Evolutionary conservation across 2,797 vertebrate species (phyloP), one percentile per base, ranked within the genome.

Genomic region (Balearica regulorum): DNA sequence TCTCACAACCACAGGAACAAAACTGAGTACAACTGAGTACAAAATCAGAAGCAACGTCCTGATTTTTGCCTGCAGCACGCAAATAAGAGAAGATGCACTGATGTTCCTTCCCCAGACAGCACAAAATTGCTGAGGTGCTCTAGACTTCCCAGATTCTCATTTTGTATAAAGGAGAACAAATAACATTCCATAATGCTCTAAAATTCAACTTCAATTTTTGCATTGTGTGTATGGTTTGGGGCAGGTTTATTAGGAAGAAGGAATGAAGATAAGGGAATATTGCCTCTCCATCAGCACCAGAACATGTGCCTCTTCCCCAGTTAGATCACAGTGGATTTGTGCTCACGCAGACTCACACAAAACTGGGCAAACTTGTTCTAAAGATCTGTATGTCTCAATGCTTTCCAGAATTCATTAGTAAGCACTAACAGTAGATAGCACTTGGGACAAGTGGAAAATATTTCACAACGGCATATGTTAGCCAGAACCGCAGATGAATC

Each of bases 231-330:
- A n/a, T 11, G 8, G 16, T 66, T 83, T 69, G 33, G 14, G 14
- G 11, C 29, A 75, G 51, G 18, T 33, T 79, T 76, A 15, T 41
- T 58, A 64, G 53, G 55, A 91, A 53, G 29, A 76, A 62, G 11
- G 15, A 61, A 58, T 22, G 54, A 76, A 69, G 21, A 7, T 8
- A 58, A 85, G 18, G 64, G 28, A 78, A 53, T 60, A 48, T 62
- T 83, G 10, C 26, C 31, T 57, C n/a, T 76, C 43, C 43, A 26
- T 41, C 46, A 58, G 15, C 35, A 83, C 9, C 49, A 81, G 14
- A 22, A 57, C 0, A 0, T 21, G 11, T 60, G 13, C 58, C 41
- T 64, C 37, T 73, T 64, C n/a, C 12, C 29, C 49, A 22, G 9
- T 49, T 3, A 76, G 31, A 69, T 41, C 11, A 17, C 0, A 0